A percentile compares a stretch with the other conserved stretches of the same genome.
phyloP scores from a whole-genome alignment of 2,888 invertebrate species.

The Papilio elwesi region DNA sequence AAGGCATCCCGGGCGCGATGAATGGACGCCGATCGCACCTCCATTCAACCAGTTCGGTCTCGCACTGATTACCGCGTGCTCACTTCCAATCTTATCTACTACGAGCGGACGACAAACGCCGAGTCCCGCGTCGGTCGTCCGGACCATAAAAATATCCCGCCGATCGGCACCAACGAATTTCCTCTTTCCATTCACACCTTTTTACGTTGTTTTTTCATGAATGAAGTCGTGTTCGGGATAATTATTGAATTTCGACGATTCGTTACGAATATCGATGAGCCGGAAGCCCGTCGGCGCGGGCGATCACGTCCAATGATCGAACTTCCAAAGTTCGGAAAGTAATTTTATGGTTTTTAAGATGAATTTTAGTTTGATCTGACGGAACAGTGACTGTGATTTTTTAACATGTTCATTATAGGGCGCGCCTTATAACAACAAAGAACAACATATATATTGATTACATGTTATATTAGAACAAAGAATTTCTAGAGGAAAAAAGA shows the following conservation, averaged over 20 bases:
- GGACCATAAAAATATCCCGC: constrained; percentile 70
- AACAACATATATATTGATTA: constrained; percentile 32
- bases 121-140: constrained; percentile 53
- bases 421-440: constrained; percentile 17
- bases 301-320: constrained; percentile 77
- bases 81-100: constrained; percentile 80
- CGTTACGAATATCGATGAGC: constrained; percentile 84
- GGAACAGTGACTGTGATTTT: constrained; percentile 43
- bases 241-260: constrained; percentile 84
- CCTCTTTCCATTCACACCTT: constrained; percentile 83
- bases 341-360: constrained; percentile 82
- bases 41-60: constrained; percentile 82
- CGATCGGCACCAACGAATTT: constrained; percentile 62
- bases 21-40: constrained; percentile 70
- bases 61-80: constrained; percentile 79
- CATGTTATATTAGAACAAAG: constrained; percentile 47
- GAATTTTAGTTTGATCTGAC: constrained; percentile 59
- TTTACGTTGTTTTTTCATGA: constrained; percentile 79
- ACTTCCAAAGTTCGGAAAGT: constrained; percentile 75
- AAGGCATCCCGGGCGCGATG: constrained; percentile 76
- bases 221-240: constrained; percentile 84
- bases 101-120: constrained; percentile 58
- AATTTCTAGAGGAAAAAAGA: constrained; percentile 44
- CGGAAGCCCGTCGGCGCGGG: constrained; percentile 79
- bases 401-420: constrained; percentile 39